A percentile compares a stretch with the other conserved stretches of the same genome.
Evolutionary conservation across 1,140 invertebrate species (phyloP).

Genomic region (Cyphomyrmex costatus): DNA sequence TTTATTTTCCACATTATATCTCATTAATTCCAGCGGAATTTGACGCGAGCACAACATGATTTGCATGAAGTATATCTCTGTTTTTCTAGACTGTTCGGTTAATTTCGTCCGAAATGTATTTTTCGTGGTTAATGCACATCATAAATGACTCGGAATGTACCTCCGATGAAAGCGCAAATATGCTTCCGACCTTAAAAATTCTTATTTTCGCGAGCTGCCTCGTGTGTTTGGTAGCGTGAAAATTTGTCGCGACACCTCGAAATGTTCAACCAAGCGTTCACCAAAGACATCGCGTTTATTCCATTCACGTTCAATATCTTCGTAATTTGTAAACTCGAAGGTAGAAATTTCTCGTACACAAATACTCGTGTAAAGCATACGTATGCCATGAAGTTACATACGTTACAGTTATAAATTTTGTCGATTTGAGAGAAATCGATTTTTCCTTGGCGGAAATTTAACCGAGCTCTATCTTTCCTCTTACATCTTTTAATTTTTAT

Average conservation of each 20-base stretch:
- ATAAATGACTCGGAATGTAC: neutral
- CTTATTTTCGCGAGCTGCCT: neutral
- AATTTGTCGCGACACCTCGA: conserved; percentile 30
- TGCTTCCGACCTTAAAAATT: conserved; percentile 37
- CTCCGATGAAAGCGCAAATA: conserved; percentile 17
- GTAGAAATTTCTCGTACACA: neutral
- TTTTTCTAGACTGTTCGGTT: conserved; percentile 1
- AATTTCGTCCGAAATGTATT: conserved; percentile 15
- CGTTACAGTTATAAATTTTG: neutral
- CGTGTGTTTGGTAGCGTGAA: conserved; percentile 4
- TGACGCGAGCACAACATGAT: neutral
- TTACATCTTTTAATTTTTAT: neutral
- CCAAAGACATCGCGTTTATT: conserved; percentile 31
- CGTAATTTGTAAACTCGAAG: neutral
- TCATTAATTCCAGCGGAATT: neutral
- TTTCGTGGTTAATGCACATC: neutral
- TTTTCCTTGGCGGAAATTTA: neutral
- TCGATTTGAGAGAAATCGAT: neutral
- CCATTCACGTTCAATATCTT: conserved; percentile 35
- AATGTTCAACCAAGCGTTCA: conserved; percentile 13
- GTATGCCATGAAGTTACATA: neutral
- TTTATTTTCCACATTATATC: neutral
- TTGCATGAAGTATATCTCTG: neutral
- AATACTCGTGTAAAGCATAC: neutral
- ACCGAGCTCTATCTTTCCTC: neutral